Conservation (phyloP, 2,888 invertebrate species). For the Osmoderma eremita region DNA sequence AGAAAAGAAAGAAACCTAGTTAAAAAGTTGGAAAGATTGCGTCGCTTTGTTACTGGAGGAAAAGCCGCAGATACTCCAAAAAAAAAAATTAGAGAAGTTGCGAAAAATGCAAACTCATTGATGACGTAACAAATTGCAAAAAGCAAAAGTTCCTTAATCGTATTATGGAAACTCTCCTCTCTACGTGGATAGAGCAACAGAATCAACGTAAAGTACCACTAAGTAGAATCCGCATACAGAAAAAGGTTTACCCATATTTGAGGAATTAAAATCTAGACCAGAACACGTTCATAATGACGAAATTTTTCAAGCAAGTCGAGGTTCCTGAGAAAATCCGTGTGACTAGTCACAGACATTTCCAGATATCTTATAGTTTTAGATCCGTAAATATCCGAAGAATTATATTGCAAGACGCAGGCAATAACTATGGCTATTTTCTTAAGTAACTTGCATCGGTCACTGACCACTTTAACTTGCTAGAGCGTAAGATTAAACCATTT, state of each 20-base stretch:
- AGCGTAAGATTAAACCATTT: no score
- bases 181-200: constrained; percentile 19
- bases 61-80: constrained; percentile 22
- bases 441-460: no score
- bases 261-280: constrained; percentile 9
- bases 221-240: constrained; percentile 15
- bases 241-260: constrained; percentile 18
- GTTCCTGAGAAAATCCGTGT: no score
- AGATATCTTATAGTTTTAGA: no score
- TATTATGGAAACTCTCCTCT: constrained; percentile 21
- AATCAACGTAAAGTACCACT: constrained; percentile 15
- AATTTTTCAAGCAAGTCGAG: constrained; percentile 9
- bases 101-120: constrained; percentile 29
- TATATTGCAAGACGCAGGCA: no score
- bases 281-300: constrained; percentile 6
- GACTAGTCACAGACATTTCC: no score
- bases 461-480: no score
- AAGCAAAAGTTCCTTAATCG: constrained; percentile 8
- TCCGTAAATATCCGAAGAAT: no score
- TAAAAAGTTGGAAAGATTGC: constrained; percentile 25
- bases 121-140: constrained; percentile 17
- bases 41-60: neutral
- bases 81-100: constrained; percentile 33
- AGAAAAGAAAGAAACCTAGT: constrained; percentile 22
- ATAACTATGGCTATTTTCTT: no score